A percentile compares a stretch with the other conserved stretches of the same genome.
Evolutionary conservation across 2,113 vertebrate genomes (phyloP).

Genomic region (Falcunculus frontatus): DNA sequence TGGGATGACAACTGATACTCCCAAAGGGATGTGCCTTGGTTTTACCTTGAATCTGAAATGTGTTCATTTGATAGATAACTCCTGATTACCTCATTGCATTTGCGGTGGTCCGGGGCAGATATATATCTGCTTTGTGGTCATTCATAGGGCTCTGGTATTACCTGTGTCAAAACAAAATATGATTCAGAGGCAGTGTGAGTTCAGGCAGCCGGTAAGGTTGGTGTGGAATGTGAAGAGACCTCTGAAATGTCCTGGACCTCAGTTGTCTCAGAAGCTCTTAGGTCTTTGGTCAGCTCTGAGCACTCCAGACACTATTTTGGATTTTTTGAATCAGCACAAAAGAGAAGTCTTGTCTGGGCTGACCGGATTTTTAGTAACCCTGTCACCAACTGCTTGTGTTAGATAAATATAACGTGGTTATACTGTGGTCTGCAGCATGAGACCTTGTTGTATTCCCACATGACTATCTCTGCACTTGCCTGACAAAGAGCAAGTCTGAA

Average conservation of each 20-base stretch:
- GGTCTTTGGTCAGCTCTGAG: background rate
- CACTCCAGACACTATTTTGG: background rate
- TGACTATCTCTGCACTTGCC: background rate
- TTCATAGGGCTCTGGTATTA: background rate
- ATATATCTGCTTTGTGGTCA: background rate
- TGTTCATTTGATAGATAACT: background rate
- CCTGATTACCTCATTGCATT: background rate
- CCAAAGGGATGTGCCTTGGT: background rate
- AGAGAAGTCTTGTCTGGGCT: background rate
- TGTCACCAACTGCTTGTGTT: background rate
- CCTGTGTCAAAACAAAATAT: background rate
- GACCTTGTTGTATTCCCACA: background rate
- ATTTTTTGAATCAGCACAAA: background rate
- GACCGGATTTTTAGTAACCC: background rate
- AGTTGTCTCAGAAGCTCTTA: background rate
- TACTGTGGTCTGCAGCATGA: background rate
- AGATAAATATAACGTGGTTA: background rate
- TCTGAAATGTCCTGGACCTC: background rate
- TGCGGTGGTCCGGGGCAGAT: background rate
- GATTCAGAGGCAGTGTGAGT: background rate
- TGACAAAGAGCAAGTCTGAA: background rate
- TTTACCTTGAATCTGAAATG: background rate
- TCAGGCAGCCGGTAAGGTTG: background rate
- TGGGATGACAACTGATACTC: background rate
- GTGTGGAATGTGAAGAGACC: background rate